phyloP scores from a whole-genome alignment of 2,888 invertebrate genomes.

The Luffia ferchaultella region DNA sequence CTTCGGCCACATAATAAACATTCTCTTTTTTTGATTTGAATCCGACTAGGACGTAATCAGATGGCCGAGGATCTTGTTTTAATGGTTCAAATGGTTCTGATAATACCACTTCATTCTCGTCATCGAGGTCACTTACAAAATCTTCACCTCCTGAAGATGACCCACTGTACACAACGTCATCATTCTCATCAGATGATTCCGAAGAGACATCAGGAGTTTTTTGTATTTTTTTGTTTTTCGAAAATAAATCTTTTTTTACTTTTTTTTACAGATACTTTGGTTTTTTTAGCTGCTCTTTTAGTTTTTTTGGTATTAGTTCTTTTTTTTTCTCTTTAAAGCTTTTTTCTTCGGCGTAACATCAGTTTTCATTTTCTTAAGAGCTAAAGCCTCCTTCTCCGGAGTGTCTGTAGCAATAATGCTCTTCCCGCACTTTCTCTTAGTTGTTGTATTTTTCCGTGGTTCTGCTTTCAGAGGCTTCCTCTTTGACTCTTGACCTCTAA shows the following conservation, averaged over 20 bases:
- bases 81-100: not conserved
- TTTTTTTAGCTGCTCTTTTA: not conserved
- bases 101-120: not conserved
- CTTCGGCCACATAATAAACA: not conserved
- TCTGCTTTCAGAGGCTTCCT: not conserved
- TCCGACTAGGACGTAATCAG: not conserved
- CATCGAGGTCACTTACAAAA: not conserved
- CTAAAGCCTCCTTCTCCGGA: not conserved
- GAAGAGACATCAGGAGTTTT: not conserved
- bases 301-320: too few relatives aligned
- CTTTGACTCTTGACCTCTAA: too few relatives aligned
- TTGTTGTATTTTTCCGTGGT: not conserved
- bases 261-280: not conserved
- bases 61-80: not conserved
- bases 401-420: not conserved
- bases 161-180: not conserved
- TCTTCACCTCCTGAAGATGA: not conserved
- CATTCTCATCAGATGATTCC: not conserved
- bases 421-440: not conserved
- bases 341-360: not conserved
- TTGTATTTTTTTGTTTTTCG: not conserved
- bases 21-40: not conserved
- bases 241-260: not conserved
- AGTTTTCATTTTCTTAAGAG: too few relatives aligned
- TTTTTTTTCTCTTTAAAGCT: not conserved